Percentiles rank a stretch among this genome's conserved stretches.
phyloP scores from a whole-genome alignment of 2,797 vertebrate genomes.

The Anableps anableps region DNA sequence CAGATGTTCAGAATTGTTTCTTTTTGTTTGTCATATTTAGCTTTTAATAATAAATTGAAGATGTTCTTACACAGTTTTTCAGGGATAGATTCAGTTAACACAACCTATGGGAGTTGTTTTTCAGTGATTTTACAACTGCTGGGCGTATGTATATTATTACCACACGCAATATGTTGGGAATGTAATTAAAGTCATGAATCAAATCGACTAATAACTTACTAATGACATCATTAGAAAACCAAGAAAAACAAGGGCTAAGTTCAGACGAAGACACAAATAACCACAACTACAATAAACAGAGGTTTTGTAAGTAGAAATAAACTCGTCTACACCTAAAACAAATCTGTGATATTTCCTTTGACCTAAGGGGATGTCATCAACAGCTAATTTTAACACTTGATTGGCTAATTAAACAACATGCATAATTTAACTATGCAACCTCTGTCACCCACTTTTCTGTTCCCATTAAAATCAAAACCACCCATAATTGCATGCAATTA shows the following conservation, averaged over 20 bases:
- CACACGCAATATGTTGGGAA: constrained; percentile 27
- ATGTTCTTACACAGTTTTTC: background rate
- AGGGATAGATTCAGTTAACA: constrained; percentile 25
- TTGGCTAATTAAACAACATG: constrained; percentile 74
- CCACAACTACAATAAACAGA: background rate
- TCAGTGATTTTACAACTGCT: constrained; percentile 30
- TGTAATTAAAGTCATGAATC: constrained; percentile 48
- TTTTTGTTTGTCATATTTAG: background rate
- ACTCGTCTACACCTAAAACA: constrained; percentile 2
- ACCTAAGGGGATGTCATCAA: constrained; percentile 63
- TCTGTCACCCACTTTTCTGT: constrained; percentile 35
- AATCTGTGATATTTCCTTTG: constrained; percentile 25
- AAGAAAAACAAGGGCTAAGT: constrained; percentile 27
- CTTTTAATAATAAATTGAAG: background rate
- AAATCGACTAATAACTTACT: constrained; percentile 40
- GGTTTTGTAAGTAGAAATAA: background rate
- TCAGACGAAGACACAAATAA: constrained; percentile 23
- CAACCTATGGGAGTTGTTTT: constrained; percentile 14
- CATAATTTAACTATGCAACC: constrained; percentile 72
- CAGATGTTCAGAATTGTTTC: background rate
- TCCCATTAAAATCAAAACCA: constrained; percentile 39
- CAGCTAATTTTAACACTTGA: constrained; percentile 73
- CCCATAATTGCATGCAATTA: background rate
- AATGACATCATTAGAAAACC: constrained; percentile 44
- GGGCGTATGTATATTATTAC: background rate